phyloP scores from a whole-genome alignment of 2,113 vertebrate genomes.

The Campylomormyrus tamandua region DNA sequence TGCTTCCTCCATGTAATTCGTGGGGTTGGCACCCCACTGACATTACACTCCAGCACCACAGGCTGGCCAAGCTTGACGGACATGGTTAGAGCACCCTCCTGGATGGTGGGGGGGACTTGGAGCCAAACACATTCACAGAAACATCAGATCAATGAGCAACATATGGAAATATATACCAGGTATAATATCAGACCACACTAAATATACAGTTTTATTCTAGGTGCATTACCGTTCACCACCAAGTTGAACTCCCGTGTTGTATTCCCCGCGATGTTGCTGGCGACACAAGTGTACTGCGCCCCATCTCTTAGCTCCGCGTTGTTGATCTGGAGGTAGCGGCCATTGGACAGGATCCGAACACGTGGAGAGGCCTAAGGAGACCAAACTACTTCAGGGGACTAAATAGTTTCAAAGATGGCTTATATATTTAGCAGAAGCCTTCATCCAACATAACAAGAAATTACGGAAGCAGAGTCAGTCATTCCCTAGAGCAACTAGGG shows the following conservation, averaged over 20 bases:
- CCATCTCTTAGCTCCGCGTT: constrained; percentile 72
- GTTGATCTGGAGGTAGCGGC: constrained; percentile 90
- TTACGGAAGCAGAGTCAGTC: not conserved
- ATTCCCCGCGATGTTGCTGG: constrained; percentile 83
- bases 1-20: constrained; percentile 91
- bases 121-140: constrained; percentile 3
- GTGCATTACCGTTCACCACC: constrained; percentile 71
- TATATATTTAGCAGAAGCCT: not conserved
- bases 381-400: constrained; percentile 10
- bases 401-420: not conserved
- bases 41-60: constrained; percentile 68
- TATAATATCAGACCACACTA: not conserved
- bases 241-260: constrained; percentile 77
- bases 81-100: constrained; percentile 54
- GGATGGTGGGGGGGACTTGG: constrained; percentile 79
- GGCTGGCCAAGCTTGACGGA: constrained; percentile 62
- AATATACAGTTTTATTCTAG: not conserved
- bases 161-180: not conserved
- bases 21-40: constrained; percentile 75
- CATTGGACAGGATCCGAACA: constrained; percentile 75
- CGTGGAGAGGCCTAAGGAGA: constrained; percentile 70
- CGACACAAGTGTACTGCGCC: constrained; percentile 81
- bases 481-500: not conserved
- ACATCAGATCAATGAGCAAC: not conserved
- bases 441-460: not conserved